Evolutionary conservation across 2,888 invertebrate genomes (phyloP).

Genomic region (Cylindroiulus punctatus): DNA sequence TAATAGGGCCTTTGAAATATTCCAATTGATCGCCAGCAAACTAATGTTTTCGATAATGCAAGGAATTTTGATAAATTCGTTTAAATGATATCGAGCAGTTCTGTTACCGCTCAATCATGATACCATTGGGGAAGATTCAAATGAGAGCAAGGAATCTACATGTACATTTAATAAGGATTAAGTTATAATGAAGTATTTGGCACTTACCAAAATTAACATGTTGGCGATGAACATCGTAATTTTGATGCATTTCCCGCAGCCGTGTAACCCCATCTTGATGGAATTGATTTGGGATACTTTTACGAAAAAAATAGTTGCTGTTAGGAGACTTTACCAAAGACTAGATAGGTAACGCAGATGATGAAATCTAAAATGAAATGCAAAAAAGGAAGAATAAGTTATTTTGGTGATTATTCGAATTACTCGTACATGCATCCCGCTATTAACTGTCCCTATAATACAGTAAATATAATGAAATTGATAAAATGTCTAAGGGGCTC

Average conservation of each 20-base stretch:
- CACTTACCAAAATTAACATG: slow-evolving; percentile 86
- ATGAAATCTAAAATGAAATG: not conserved
- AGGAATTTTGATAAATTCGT: too few species aligned
- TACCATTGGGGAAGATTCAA: not conserved
- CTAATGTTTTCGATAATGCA: too few species aligned
- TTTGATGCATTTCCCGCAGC: slow-evolving; percentile 89
- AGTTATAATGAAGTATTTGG: not conserved
- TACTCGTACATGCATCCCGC: too few species aligned
- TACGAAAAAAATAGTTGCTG: slow-evolving; percentile 23
- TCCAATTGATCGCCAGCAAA: too few species aligned
- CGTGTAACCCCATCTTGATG: slow-evolving; percentile 75
- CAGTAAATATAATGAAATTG: not conserved
- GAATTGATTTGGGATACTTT: slow-evolving; percentile 31
- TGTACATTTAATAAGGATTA: not conserved
- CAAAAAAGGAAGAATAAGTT: not conserved
- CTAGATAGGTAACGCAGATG: slow-evolving; percentile 12
- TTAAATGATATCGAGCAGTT: too few species aligned
- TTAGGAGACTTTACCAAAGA: slow-evolving; percentile 20
- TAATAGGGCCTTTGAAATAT: too few species aligned
- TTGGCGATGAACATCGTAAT: slow-evolving; percentile 85
- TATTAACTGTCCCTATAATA: not conserved
- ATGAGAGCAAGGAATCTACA: not conserved
- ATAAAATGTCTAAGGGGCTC: not conserved
- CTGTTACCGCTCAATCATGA: too few species aligned
- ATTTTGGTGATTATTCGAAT: not conserved